Evolutionary conservation across 1,140 invertebrate species (phyloP).

Genomic region (Plodia interpunctella): DNA sequence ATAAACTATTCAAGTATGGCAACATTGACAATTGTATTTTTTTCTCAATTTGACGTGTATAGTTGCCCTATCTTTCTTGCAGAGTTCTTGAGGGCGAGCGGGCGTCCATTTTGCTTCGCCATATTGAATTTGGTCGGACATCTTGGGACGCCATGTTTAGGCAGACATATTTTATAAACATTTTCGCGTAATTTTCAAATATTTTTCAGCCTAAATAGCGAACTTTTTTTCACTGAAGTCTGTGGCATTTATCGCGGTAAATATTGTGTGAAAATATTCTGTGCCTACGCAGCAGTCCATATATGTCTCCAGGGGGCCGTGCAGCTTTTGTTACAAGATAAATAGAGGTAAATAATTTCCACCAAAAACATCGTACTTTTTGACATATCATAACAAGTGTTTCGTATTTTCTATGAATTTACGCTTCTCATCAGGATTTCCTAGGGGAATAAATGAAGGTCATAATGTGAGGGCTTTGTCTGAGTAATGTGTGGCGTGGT

Average conservation of each 20-base stretch:
- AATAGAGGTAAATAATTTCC: slow-evolving; percentile 75
- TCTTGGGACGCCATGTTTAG: slow-evolving; percentile 79
- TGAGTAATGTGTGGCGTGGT: slow-evolving; percentile 57
- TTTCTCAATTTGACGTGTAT: slow-evolving; percentile 31
- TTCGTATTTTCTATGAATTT: slow-evolving; percentile 66
- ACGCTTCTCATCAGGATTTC: slow-evolving; percentile 29
- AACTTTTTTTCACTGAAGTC: slow-evolving; percentile 73
- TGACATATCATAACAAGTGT: slow-evolving; percentile 72
- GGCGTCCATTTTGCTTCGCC: slow-evolving; percentile 77
- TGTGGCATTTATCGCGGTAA: slow-evolving; percentile 49
- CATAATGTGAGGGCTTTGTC: slow-evolving; percentile 44
- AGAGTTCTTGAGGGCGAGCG: slow-evolving; percentile 39
- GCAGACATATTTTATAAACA: slow-evolving; percentile 78
- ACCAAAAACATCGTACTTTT: slow-evolving; percentile 69
- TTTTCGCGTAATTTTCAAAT: slow-evolving; percentile 78
- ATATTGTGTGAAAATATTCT: slow-evolving; percentile 55
- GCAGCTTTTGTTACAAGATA: slow-evolving; percentile 75
- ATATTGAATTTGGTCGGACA: slow-evolving; percentile 78
- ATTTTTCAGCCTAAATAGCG: slow-evolving; percentile 69
- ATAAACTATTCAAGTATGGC: slow-evolving; percentile 25
- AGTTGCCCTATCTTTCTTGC: slow-evolving; percentile 43
- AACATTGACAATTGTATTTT: slow-evolving; percentile 32
- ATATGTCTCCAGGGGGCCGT: slow-evolving; percentile 67
- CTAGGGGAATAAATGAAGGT: slow-evolving; percentile 52
- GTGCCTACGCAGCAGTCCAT: slow-evolving; percentile 63